Base-by-base conservation (phyloP, 2,113 vertebrate species). In the Podarcis muralis region DNA sequence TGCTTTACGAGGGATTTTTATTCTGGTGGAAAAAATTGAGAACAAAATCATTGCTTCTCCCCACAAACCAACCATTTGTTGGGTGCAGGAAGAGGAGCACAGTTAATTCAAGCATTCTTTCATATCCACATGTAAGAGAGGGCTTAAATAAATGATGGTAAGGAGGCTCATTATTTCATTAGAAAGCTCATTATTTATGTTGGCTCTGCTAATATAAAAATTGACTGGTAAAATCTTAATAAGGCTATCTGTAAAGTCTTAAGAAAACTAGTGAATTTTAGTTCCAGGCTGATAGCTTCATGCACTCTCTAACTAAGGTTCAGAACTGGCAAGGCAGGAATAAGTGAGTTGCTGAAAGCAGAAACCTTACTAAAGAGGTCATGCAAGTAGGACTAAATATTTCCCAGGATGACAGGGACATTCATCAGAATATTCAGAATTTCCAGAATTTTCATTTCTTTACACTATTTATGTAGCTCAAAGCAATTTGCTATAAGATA, bases 121-220 rank as follows among this genome's bases (percentile, higher is more conserved):
- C 20, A 72, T 88, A 53, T 59, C 62, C 59, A 20, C 59, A 77
- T 85, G 71, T 71, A 30, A 48, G 75, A 48, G 72, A 48, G 12
- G 43, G 13, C 37, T 9, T 53, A 75, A 82, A 89, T 59, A 89
- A 66, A 48, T 76, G 16, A 22, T 37, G 66, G 1, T n/a, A 91
- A 81, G 40, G 23, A 27, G 74, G 74, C 16, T 83, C 5, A 76
- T 89, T 66, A 85, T 90, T 92, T 89, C 2, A 59, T 66, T 78
- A 84, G 18, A 74, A 35, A 68, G 4, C 83, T 84, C 69, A 57
- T 84, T 65, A 86, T 77, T 86, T 77, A 65, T 8, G 25, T 65
- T 86, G 35, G 74, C 74, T 77, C 43, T 77, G 7, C 0, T 57
- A 37, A 27, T 79, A 76, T 0, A 0, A 82, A 81, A 90, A 74